Percentiles rank a stretch among this genome's conserved stretches.
Evolutionary conservation across 1,140 invertebrate genomes (phyloP).

Genomic region (Penaeus indicus): DNA sequence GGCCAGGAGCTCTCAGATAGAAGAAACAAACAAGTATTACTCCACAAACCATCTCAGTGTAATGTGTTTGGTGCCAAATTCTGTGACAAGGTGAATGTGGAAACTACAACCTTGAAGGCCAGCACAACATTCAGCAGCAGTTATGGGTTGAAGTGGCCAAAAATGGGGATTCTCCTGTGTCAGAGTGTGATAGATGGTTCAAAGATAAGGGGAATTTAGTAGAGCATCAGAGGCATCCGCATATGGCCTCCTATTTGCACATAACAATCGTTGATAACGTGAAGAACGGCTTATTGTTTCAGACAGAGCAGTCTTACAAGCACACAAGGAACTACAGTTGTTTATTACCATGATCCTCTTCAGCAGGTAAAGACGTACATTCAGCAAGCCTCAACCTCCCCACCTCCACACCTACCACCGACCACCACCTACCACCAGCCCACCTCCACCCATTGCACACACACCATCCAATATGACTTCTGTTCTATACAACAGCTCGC

Average conservation of each 20-base stretch:
- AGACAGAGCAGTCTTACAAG: conserved; percentile 25
- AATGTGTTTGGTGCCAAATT: conserved; percentile 64
- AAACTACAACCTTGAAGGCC: conserved; percentile 62
- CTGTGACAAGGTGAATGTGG: conserved; percentile 65
- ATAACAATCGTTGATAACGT: conserved; percentile 22
- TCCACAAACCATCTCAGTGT: conserved; percentile 65
- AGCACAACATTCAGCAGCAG: conserved; percentile 54
- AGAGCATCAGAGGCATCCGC: conserved; percentile 61
- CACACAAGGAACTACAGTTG: conserved; percentile 30
- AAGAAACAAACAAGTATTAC: conserved; percentile 20
- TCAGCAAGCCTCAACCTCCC: conserved; percentile 24
- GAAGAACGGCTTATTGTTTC: conserved; percentile 6
- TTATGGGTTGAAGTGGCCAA: conserved; percentile 62
- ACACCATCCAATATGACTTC: conserved; percentile 46
- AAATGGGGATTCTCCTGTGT: conserved; percentile 48
- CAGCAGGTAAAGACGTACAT: conserved; percentile 50
- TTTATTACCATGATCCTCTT: conserved; percentile 56
- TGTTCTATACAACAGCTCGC: conserved; percentile 53
- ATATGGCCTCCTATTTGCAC: conserved; percentile 48
- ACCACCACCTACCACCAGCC: conserved; percentile 45
- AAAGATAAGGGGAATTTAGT: conserved; percentile 47
- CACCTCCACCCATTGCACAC: conserved; percentile 43
- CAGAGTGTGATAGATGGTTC: conserved; percentile 60
- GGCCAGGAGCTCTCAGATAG: conserved; percentile 26
- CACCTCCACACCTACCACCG: conserved; percentile 24